Evolutionary conservation across 2,888 invertebrate species (phyloP), one percentile per base, ranked within the genome.

Genomic region (Automeris io): DNA sequence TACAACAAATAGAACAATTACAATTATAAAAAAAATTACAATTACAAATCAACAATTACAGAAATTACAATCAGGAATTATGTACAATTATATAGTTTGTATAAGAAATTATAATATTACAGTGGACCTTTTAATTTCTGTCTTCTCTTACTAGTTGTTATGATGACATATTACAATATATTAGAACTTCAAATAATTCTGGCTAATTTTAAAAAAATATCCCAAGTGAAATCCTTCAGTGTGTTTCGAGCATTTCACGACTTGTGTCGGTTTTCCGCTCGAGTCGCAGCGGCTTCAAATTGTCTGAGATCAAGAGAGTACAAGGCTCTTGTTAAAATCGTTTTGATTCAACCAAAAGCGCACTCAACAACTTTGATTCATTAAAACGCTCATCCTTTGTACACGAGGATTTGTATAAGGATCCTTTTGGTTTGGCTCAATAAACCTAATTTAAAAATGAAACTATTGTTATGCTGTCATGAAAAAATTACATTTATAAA

Each of bases 331-430:
- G 31, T 25, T 40, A 31, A 35, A 40, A 32, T 19, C 23, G 33
- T 40, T 40, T 32, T 39, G 22, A 55, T 53, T 51, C 42, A 46
- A 51, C 50, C 45, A 54, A 56, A 53, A 50, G 47, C 46, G 46
- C 49, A 55, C 49, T 59, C 43, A 45, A 24, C 29, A 32, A 41
- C 43, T 44, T 44, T 42, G 46, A 59, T 61, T 66, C 63, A 58
- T 65, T 63, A 63, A 61, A 58, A 60, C 55, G 54, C 57, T 56
- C 54, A 49, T 42, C 54, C 54, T 57, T 61, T 61, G 58, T 60
- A 45, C 48, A 49, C 47, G 35, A 46, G 50, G 48, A 51, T 50
- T 60, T 55, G 46, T 51, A 43, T 49, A 45, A 54, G 48, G 46
- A 56, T 54, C 54, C 51, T 57, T 45, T 41, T 34, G n/a, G 8